Conservation (phyloP, 1,140 invertebrate species). For the Carposina sasakii region DNA sequence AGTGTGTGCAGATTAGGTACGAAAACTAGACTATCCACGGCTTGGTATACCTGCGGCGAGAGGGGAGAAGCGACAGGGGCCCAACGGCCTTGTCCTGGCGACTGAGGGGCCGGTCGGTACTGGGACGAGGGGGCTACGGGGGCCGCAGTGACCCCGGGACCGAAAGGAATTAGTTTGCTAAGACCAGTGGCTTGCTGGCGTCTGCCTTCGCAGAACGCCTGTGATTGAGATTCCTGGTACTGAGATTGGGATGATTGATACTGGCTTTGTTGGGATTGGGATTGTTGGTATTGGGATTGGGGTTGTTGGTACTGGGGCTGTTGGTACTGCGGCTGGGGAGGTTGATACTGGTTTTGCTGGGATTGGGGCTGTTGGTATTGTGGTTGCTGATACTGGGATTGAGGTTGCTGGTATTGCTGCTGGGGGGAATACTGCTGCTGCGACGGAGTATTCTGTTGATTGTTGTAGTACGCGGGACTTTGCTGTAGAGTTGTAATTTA, state of each 20-base stretch:
- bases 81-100: conserved; percentile 56
- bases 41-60: conserved; percentile 54
- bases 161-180: conserved; percentile 62
- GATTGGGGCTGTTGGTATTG: conserved; percentile 53
- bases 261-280: conserved; percentile 32
- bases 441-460: conserved; percentile 65
- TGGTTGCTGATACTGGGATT: conserved; percentile 27
- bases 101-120: conserved; percentile 54
- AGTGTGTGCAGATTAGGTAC: no score
- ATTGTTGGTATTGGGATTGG: conserved; percentile 46
- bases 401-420: conserved; percentile 2
- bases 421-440: conserved; percentile 39
- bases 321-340: conserved; percentile 19
- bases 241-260: conserved; percentile 14
- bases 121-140: conserved; percentile 26
- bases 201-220: conserved; percentile 44
- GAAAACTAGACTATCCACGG: conserved; percentile 25
- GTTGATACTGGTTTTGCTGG: conserved; percentile 30
- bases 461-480: conserved; percentile 58
- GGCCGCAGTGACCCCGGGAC: conserved; percentile 45
- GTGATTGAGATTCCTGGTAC: conserved; percentile 46
- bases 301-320: conserved; percentile 24
- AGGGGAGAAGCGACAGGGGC: conserved; percentile 59
- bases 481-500: conserved; percentile 49
- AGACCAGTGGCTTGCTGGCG: conserved; percentile 48